Base-by-base conservation (phyloP, 2,797 vertebrate species). In the Paratrypauchen microcephalus region DNA sequence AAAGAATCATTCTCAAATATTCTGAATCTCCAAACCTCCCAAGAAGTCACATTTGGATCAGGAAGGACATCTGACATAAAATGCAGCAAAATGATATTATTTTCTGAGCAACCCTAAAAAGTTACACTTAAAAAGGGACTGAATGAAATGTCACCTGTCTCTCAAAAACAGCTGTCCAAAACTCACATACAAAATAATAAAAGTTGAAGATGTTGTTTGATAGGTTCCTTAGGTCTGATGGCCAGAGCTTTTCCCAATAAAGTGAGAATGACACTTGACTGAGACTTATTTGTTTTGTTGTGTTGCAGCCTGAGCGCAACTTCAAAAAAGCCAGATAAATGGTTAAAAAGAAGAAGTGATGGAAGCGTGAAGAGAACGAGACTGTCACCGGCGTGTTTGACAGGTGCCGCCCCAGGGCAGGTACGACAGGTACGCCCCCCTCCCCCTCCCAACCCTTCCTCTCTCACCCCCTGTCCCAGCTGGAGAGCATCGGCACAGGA, bases 351-450 rank as follows among this genome's bases (percentile, higher is more conserved):
- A 72, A 77, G 67, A 80, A 77, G 82, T 81, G 84, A 86, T 75
- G 83, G 84, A 83, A 80, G 73, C 78, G 73, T 79, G 74, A 80
- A 86, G 87, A 77, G 74, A 87, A 86, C 90, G 81, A 68, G 74
- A 88, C 80, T 90, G 85, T 86, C 65, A 74, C 82, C 72, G 74
- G 81, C 76, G 83, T 87, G 87, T 89, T 47, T 91, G 91, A 91
- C 90, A 91, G 89, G 81, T 88, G 81, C 24, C 74, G 86, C 91
- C 90, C 72, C 71, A 63, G 89, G 91, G 90, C 85, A 91, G 89
- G 85, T 83, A 85, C 61, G 88, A 88, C 85, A 87, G 87, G 86
- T n/a, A n/a, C n/a, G n/a, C n/a, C n/a, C n/a, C n/a, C n/a, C n/a
- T n/a, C n/a, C n/a, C n/a, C n/a, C n/a, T n/a, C n/a, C n/a, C n/a